These are phyloP conservation scores for Nemoura dubitans DNA, from an alignment of 2,888 invertebrate species.

Conservation along the genomic window DNA sequence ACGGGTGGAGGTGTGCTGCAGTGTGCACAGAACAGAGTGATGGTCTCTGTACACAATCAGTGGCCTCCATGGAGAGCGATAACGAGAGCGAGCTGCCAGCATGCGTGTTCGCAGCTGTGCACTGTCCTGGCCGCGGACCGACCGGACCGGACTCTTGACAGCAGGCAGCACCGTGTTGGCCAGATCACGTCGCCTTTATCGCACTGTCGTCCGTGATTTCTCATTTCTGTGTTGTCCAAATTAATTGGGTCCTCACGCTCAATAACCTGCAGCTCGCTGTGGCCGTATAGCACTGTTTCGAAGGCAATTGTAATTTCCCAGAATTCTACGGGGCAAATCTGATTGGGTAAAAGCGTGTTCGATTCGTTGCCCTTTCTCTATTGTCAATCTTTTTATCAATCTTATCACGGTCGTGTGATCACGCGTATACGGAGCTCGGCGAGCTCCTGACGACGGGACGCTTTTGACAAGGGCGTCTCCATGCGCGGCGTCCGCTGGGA, in stretches of 20 bases:
- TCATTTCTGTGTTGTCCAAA: not conserved
- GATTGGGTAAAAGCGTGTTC: not conserved
- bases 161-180: too few species aligned
- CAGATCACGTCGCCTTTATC: too few species aligned
- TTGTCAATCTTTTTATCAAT: not conserved
- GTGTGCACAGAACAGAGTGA: too few species aligned
- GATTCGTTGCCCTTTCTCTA: conserved; percentile 7
- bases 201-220: too few species aligned
- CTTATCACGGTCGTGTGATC: not conserved
- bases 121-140: too few species aligned
- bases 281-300: not conserved
- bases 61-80: too few species aligned
- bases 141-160: too few species aligned
- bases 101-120: too few species aligned
- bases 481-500: not conserved
- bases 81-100: too few species aligned
- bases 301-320: not conserved
- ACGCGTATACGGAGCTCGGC: not conserved
- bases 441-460: too few species aligned
- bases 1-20: too few species aligned
- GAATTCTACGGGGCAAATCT: not conserved
- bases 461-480: not conserved
- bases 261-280: not conserved
- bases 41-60: too few species aligned
- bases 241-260: not conserved